A percentile compares a stretch with the other conserved stretches of the same genome.
These are phyloP conservation scores for Eristalis pertinax DNA, from an alignment of 2,888 invertebrate species.

Conservation along the genomic window DNA sequence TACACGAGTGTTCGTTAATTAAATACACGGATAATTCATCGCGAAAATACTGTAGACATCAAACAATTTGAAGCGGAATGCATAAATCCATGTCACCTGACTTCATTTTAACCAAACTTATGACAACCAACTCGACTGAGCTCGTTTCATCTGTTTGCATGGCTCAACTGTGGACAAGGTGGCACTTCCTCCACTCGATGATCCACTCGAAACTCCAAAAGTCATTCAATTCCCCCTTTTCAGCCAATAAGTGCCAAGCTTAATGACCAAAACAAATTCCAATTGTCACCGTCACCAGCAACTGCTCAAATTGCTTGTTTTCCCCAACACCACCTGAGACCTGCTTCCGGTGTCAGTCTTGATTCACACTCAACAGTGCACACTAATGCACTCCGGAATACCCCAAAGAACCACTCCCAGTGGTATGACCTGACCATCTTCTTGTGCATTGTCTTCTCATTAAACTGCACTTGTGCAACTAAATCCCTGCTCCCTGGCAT, in stretches of 20 bases:
- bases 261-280: neutral
- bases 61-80: too few relatives aligned
- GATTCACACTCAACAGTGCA: neutral
- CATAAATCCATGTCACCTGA: too few relatives aligned
- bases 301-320: neutral
- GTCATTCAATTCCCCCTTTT: neutral
- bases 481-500: neutral
- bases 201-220: neutral
- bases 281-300: neutral
- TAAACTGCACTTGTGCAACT: neutral
- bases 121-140: too few relatives aligned
- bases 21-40: too few relatives aligned
- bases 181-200: too few relatives aligned
- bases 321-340: neutral
- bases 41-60: too few relatives aligned
- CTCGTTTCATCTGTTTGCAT: too few relatives aligned
- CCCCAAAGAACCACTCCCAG: neutral
- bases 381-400: neutral
- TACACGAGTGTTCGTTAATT: too few relatives aligned
- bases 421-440: neutral
- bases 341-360: too few relatives aligned
- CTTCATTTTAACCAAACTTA: too few relatives aligned
- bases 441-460: conserved; percentile 28
- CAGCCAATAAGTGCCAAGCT: neutral
- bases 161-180: too few relatives aligned